Percentiles rank a stretch among this genome's conserved stretches.
phyloP scores from a whole-genome alignment of 2,113 vertebrate species.

The Caloenas nicobarica region DNA sequence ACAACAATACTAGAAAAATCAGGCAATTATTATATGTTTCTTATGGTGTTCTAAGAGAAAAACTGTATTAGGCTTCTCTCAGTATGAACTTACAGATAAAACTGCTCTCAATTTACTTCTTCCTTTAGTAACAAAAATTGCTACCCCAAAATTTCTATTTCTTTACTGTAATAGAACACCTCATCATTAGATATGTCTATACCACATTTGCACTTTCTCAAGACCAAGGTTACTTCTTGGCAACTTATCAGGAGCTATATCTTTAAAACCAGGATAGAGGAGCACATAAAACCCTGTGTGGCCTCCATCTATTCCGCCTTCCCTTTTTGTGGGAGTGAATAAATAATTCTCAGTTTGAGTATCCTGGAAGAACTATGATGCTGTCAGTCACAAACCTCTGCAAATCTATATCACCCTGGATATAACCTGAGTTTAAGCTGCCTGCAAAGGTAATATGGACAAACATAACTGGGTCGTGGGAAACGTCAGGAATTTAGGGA shows the following conservation, averaged over 20 bases:
- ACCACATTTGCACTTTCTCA: background rate
- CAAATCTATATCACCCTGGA: background rate
- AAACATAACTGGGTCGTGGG: background rate
- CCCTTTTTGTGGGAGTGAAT: background rate
- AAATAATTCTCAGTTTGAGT: background rate
- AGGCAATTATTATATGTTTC: background rate
- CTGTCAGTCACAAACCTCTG: background rate
- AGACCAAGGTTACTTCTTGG: accelerated
- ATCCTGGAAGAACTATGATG: background rate
- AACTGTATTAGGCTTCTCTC: background rate
- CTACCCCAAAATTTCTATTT: background rate
- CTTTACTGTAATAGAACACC: background rate
- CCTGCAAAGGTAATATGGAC: background rate
- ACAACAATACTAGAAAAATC: background rate
- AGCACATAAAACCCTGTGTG: background rate
- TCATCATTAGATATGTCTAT: background rate
- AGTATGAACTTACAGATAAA: background rate
- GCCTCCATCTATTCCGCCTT: background rate
- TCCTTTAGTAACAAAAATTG: background rate
- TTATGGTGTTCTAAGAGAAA: background rate
- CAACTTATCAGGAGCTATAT: background rate
- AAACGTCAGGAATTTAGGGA: background rate
- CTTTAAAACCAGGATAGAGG: background rate
- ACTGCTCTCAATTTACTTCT: background rate
- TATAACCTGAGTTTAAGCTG: background rate